phyloP scores from a whole-genome alignment of 2,113 vertebrate genomes.

The Andinoacara biseriatus region DNA sequence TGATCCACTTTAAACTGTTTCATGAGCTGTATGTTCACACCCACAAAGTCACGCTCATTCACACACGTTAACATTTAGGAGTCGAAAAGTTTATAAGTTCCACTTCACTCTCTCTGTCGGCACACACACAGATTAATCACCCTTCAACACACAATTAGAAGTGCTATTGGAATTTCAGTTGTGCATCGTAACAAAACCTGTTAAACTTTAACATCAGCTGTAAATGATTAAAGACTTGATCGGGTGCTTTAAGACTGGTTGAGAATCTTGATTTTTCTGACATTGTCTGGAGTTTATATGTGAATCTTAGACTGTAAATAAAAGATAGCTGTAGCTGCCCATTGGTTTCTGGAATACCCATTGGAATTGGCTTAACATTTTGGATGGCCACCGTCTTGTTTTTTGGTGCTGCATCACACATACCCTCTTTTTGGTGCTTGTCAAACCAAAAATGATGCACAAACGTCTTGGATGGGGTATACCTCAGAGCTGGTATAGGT shows the following conservation, averaged over 20 bases:
- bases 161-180: constrained; percentile 21
- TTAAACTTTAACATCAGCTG: background rate
- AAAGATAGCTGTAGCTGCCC: background rate
- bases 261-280: background rate
- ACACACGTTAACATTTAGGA: background rate
- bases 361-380: background rate
- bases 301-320: background rate
- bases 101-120: constrained; percentile 18
- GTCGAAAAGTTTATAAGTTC: constrained; percentile 24
- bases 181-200: background rate
- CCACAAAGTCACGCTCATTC: constrained; percentile 3
- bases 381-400: background rate
- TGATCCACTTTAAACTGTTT: constrained; percentile 34
- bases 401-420: background rate
- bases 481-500: background rate
- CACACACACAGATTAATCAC: constrained; percentile 42
- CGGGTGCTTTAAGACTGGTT: background rate
- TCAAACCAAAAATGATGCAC: background rate
- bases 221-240: background rate
- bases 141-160: constrained; percentile 25
- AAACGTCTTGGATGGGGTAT: too few relatives aligned
- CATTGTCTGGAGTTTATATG: background rate
- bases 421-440: background rate
- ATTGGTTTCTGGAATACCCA: background rate
- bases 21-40: constrained; percentile 15